These are phyloP conservation scores for Drosophila cracens DNA, from an alignment of 2,888 invertebrate genomes.

Conservation along the genomic window DNA sequence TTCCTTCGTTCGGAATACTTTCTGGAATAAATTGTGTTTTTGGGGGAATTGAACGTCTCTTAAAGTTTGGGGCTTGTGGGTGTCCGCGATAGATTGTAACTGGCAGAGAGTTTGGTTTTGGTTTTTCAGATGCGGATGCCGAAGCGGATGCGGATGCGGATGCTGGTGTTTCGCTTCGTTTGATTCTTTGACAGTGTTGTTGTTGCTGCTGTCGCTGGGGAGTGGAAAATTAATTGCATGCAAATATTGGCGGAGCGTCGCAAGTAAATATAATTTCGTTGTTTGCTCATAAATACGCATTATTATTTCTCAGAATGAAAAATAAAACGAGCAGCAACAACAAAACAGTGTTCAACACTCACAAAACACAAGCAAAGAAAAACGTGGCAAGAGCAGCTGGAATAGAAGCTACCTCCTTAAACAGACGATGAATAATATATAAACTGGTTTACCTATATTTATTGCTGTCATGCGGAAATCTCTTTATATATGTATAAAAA, in stretches of 20 bases:
- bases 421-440: background rate
- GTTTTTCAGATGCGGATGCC: conserved; percentile 29
- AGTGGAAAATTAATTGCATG: conserved; percentile 81
- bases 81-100: conserved; percentile 15
- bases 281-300: conserved; percentile 81
- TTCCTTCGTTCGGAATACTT: conserved; percentile 78
- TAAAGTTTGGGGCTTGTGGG: background rate
- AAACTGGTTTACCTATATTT: fast-evolving
- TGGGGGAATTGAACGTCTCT: conserved; percentile 10
- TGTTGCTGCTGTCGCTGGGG: conserved; percentile 20
- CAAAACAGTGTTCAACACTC: background rate
- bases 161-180: conserved; percentile 62
- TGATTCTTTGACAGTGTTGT: conserved; percentile 42
- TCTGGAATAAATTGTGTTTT: conserved; percentile 72
- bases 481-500: background rate
- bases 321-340: conserved; percentile 34
- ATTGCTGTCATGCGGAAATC: background rate
- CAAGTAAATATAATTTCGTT: conserved; percentile 81
- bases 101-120: conserved; percentile 23
- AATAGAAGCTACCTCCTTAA: background rate
- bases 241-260: conserved; percentile 78
- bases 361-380: conserved; percentile 5
- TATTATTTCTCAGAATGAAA: conserved; percentile 64
- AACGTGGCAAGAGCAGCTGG: background rate
- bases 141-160: conserved; percentile 18